Conservation (phyloP, 30 jellyfish, hydroid and myxozoan genomes). For the Hydractinia echinata region DNA sequence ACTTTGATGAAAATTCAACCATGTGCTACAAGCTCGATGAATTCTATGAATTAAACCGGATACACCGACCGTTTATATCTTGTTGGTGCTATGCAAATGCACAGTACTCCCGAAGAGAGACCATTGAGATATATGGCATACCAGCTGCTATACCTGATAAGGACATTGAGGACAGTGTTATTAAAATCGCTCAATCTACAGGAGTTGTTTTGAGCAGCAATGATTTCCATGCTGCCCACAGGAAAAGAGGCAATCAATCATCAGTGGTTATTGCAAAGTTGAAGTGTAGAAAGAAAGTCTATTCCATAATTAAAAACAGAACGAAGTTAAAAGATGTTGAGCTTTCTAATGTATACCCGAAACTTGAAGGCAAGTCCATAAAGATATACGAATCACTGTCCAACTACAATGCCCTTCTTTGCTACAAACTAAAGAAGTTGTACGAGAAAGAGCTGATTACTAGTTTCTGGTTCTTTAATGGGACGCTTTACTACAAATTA, state of each 20-base stretch:
- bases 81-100: too few species aligned
- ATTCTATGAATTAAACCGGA: too few species aligned
- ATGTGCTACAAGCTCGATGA: too few species aligned
- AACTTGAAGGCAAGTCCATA: neutral
- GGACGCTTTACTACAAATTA: too few species aligned
- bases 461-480: constrained; percentile 1
- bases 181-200: neutral
- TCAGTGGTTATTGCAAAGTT: neutral
- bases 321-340: neutral
- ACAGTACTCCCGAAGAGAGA: neutral
- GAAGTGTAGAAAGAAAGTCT: neutral
- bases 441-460: constrained; percentile 1
- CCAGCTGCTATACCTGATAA: neutral
- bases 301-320: too few species aligned
- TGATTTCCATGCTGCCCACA: constrained; percentile 10
- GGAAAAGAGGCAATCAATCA: too few species aligned
- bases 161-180: neutral
- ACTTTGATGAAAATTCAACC: too few species aligned
- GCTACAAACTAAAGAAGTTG: neutral
- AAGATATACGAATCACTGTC: neutral
- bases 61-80: too few species aligned
- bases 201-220: neutral
- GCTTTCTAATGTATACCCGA: neutral
- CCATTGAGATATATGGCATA: neutral
- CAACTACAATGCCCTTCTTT: neutral